Evolutionary conservation across 1,140 invertebrate species (phyloP).

Genomic region (Metopolophium dirhodum): DNA sequence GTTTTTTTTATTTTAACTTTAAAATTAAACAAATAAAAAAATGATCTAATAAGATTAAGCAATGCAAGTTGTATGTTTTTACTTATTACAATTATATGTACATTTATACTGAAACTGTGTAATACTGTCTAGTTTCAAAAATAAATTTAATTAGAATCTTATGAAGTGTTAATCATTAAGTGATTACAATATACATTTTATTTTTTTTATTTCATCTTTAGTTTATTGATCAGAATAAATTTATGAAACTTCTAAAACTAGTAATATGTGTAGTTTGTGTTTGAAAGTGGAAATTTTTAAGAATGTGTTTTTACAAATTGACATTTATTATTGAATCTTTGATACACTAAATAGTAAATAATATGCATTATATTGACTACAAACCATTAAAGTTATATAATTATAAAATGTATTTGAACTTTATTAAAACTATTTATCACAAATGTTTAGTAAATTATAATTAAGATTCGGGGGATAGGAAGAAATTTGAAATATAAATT

Average conservation of each 20-base stretch:
- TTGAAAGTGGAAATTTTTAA: not conserved
- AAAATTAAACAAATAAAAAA: not conserved
- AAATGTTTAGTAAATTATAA: conserved; percentile 9
- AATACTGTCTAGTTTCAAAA: not conserved
- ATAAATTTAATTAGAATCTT: not conserved
- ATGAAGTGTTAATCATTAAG: not conserved
- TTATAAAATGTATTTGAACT: not conserved
- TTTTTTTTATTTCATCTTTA: not conserved
- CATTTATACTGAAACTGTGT: not conserved
- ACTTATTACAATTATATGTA: not conserved
- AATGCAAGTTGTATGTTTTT: not conserved
- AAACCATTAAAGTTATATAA: not conserved
- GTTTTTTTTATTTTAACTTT: conserved; percentile 1
- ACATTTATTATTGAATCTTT: not conserved
- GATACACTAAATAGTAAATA: not conserved
- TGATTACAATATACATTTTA: not conserved
- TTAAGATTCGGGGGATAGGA: not conserved
- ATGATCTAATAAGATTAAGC: not conserved
- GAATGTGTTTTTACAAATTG: not conserved
- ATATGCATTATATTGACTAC: not conserved
- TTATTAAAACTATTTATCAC: not conserved
- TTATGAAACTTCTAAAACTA: not conserved
- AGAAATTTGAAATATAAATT: conserved; percentile 1
- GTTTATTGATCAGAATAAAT: not conserved
- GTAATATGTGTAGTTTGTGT: not conserved